A percentile compares a stretch with the other conserved stretches of the same genome.
These are phyloP conservation scores for Neria commutata DNA, from an alignment of 2,888 invertebrate genomes.

Conservation along the genomic window DNA sequence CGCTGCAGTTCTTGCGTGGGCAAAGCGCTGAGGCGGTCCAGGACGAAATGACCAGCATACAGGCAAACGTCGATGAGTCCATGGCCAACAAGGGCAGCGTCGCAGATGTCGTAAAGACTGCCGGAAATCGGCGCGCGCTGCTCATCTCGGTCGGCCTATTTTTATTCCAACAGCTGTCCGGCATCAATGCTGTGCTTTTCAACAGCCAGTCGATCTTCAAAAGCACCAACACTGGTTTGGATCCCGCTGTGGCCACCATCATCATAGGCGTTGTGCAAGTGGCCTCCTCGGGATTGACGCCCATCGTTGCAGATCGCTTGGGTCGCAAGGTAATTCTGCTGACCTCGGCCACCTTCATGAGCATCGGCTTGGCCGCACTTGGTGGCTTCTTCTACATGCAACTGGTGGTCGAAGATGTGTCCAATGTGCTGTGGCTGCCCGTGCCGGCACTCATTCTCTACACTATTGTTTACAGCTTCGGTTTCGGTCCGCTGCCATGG, in stretches of 20 bases:
- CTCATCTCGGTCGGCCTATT: constrained; percentile 76
- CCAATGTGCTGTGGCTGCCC: constrained; percentile 71
- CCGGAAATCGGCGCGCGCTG: constrained; percentile 77
- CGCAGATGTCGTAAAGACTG: constrained; percentile 68
- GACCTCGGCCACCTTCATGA: constrained; percentile 73
- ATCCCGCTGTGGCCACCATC: constrained; percentile 73
- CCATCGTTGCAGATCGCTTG: constrained; percentile 76
- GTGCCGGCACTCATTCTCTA: constrained; percentile 75
- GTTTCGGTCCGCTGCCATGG: constrained; percentile 82
- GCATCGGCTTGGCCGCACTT: constrained; percentile 67
- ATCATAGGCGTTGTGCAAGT: constrained; percentile 77
- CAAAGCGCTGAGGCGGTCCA: constrained; percentile 68
- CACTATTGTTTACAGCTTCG: constrained; percentile 77
- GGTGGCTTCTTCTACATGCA: constrained; percentile 72
- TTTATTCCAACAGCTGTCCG: constrained; percentile 82
- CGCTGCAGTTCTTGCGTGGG: constrained; percentile 72
- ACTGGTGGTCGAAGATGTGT: constrained; percentile 57
- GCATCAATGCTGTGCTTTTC: constrained; percentile 80
- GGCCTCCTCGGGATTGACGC: constrained; percentile 72
- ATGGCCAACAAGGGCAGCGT: constrained; percentile 60
- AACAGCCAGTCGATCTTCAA: constrained; percentile 77
- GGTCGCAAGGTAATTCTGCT: constrained; percentile 77
- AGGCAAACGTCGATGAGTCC: constrained; percentile 63
- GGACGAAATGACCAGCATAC: constrained; percentile 69
- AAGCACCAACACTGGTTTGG: constrained; percentile 69